Conservation (phyloP, 2,797 vertebrate genomes). For the Enteromius treurensis region DNA sequence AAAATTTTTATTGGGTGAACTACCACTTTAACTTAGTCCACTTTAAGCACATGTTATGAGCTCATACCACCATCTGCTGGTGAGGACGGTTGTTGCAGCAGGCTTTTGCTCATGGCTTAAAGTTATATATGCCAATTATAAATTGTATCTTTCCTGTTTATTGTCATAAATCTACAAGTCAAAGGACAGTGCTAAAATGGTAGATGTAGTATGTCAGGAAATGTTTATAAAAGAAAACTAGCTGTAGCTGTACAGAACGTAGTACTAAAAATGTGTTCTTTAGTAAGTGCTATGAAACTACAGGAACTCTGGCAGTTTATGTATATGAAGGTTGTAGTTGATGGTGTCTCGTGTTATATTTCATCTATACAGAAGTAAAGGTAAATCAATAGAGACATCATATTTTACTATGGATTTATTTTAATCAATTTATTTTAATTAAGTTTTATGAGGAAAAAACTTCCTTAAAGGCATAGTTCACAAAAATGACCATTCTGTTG, state of each 20-base stretch:
- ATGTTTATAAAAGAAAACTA: neutral
- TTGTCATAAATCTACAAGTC: neutral
- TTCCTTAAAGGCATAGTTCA: neutral
- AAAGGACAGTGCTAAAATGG: neutral
- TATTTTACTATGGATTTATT: neutral
- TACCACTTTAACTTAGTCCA: neutral
- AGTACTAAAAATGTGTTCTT: neutral
- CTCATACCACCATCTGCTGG: slow-evolving; percentile 48
- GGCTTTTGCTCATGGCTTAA: neutral
- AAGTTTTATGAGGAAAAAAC: neutral
- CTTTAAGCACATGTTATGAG: neutral
- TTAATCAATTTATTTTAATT: neutral
- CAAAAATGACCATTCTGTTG: neutral
- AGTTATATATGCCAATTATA: too few species aligned
- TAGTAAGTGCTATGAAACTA: neutral
- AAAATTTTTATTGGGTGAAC: neutral
- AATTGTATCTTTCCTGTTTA: neutral
- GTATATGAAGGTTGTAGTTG: neutral
- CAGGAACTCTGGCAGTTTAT: neutral
- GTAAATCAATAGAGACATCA: neutral
- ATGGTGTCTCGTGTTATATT: neutral
- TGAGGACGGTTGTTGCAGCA: neutral
- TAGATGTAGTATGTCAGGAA: neutral
- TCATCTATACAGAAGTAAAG: neutral
- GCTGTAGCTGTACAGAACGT: neutral